These are phyloP conservation scores for Galagoides demidoff DNA, from an alignment of 2,797 vertebrate species.

Conservation along the genomic window DNA sequence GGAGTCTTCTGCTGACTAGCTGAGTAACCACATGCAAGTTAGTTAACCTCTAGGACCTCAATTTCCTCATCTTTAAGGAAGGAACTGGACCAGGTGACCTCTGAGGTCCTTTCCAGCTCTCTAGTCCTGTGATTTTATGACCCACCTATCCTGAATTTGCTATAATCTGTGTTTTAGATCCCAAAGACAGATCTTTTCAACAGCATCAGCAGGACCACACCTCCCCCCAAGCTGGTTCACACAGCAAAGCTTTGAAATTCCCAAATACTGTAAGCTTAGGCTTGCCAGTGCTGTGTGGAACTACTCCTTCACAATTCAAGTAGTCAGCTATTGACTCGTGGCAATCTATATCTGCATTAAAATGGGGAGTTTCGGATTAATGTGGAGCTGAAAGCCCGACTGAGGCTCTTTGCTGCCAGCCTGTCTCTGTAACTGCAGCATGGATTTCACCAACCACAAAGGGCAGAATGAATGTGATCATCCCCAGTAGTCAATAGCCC, in stretches of 20 bases:
- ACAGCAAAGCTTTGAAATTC: constrained; percentile 86
- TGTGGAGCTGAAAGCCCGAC: constrained; percentile 91
- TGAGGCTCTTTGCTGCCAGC: constrained; percentile 90
- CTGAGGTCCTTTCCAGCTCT: constrained; percentile 16
- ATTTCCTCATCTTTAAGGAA: constrained; percentile 63
- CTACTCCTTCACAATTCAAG: constrained; percentile 89
- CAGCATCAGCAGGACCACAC: constrained; percentile 64
- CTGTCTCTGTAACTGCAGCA: constrained; percentile 91
- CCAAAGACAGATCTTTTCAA: constrained; percentile 69
- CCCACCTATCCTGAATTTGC: constrained; percentile 43
- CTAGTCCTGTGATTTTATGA: neutral
- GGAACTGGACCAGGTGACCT: constrained; percentile 29
- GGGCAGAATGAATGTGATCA: constrained; percentile 91
- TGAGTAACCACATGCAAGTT: constrained; percentile 49
- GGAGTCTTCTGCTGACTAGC: constrained; percentile 21
- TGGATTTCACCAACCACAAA: constrained; percentile 93
- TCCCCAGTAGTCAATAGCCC: constrained; percentile 89
- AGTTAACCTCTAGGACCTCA: constrained; percentile 66
- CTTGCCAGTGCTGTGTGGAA: constrained; percentile 85
- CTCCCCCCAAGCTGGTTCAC: constrained; percentile 72
- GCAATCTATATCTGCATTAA: constrained; percentile 93
- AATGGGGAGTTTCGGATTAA: constrained; percentile 91
- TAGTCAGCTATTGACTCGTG: constrained; percentile 90
- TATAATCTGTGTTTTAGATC: constrained; percentile 70
- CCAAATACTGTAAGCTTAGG: constrained; percentile 85